phyloP scores from a whole-genome alignment of 2,797 vertebrate genomes.

The Astyanax mexicanus region DNA sequence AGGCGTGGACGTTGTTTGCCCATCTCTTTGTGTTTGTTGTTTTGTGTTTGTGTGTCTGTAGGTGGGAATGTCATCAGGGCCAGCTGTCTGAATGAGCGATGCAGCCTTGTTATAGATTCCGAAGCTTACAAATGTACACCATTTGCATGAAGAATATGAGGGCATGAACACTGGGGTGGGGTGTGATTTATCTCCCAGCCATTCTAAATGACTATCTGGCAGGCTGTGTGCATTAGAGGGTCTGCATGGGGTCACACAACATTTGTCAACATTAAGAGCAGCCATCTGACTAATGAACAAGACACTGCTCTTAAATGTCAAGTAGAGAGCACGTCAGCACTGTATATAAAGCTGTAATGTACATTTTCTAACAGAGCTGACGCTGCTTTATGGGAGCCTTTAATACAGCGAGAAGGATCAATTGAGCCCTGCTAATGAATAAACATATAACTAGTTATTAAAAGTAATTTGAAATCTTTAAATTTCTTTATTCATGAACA shows the following conservation, averaged over 20 bases:
- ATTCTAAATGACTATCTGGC: neutral
- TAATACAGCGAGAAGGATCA: too few species aligned
- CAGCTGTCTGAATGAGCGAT: conserved; percentile 9
- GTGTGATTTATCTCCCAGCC: neutral
- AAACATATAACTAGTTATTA: too few species aligned
- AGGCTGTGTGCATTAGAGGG: neutral
- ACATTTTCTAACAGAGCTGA: too few species aligned
- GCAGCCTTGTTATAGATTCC: neutral
- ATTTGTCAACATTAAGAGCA: neutral
- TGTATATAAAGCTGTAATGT: neutral
- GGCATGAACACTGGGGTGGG: neutral
- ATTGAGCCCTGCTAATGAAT: too few species aligned
- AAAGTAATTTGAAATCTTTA: too few species aligned
- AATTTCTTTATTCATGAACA: too few species aligned
- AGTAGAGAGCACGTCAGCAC: neutral
- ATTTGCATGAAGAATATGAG: neutral
- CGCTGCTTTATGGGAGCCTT: too few species aligned
- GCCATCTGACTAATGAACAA: neutral
- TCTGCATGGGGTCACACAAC: neutral
- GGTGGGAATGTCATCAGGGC: conserved; percentile 25
- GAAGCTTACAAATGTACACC: neutral
- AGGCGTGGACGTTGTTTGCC: neutral
- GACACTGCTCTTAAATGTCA: conserved; percentile 1
- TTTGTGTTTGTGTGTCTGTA: neutral
- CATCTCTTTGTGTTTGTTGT: neutral